A percentile compares a stretch with the other conserved stretches of the same genome.
phyloP scores from a whole-genome alignment of 1,140 invertebrate species.

The Cyclina sinensis region DNA sequence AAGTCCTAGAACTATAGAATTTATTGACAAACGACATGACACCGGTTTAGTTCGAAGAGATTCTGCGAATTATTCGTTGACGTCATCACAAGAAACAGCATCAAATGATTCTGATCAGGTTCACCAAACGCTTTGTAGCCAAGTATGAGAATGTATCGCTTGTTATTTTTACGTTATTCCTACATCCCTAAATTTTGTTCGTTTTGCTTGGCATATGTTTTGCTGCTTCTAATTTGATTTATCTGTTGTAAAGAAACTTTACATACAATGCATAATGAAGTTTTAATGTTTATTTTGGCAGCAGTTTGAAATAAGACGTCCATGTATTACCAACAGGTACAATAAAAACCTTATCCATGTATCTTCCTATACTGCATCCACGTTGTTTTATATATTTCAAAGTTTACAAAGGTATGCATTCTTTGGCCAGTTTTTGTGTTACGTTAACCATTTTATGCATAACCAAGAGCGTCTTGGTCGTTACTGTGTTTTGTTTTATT shows the following conservation, averaged over 20 bases:
- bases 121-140: constrained; percentile 76
- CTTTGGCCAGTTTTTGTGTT: background rate
- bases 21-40: constrained; percentile 59
- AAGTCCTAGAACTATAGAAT: constrained; percentile 46
- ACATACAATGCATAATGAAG: no score
- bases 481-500: background rate
- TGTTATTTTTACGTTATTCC: background rate
- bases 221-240: background rate
- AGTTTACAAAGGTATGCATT: background rate
- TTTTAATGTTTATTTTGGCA: no score
- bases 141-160: constrained; percentile 73
- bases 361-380: background rate
- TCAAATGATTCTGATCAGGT: constrained; percentile 81
- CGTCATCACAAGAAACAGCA: constrained; percentile 80
- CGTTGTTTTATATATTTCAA: background rate
- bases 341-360: no score
- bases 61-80: constrained; percentile 81
- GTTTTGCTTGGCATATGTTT: background rate
- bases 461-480: background rate
- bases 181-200: background rate
- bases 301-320: no score
- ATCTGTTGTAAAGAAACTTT: background rate
- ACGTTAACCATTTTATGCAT: background rate
- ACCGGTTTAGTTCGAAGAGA: constrained; percentile 73
- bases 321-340: background rate